Evolutionary conservation across 37 sponge, comb jelly and placozoan species (phyloP), one percentile per base, ranked within the genome.

Genomic region (Cliona cf. orientalis): DNA sequence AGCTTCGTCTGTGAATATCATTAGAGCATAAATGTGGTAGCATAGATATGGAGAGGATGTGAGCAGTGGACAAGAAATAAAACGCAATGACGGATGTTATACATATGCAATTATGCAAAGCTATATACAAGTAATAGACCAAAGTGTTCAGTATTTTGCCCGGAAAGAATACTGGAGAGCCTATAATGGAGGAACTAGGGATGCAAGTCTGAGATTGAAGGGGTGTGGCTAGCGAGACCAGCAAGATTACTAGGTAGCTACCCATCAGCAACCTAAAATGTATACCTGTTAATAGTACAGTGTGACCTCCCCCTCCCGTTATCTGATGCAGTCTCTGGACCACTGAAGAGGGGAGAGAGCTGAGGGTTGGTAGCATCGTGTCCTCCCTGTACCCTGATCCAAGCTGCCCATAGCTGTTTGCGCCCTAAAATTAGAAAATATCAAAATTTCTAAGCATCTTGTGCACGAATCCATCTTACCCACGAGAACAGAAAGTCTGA

Each of bases 351-450:
- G 38, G 34, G 19, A 75, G 2, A 7, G 21, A 6, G 37, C 67
- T 43, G 7, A n/a, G 6, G 3, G 31, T 37, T 31, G 88, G 92
- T 2, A 46, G 5, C 35, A 78, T 44, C 34, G 43, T 59, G 67
- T 91, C 91, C 14, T 44, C 72, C 21, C 31, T 81, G 77, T 91
- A 65, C 0, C 92, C 88, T 17, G 56, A 31, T 39, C 92, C 81
- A 31, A 91, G 66, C 75, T 91, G 92, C 5, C 92, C 92, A 43
- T 91, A 91, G 68, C 92, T 91, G 74, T 91, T 91, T 19, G 92
- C 92, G 33, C 92, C 92, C 92, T 91, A 58, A 4, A 9, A 38
- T 26, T 2, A 21, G 35, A 29, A 44, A 6, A 34, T 41, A 67
- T 17, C 7, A 5, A 11, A 35, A 35, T 35, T 14, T 28, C 3